phyloP scores from a whole-genome alignment of 37 sponge, comb jelly and placozoan genomes.

The Oopsacas minuta region DNA sequence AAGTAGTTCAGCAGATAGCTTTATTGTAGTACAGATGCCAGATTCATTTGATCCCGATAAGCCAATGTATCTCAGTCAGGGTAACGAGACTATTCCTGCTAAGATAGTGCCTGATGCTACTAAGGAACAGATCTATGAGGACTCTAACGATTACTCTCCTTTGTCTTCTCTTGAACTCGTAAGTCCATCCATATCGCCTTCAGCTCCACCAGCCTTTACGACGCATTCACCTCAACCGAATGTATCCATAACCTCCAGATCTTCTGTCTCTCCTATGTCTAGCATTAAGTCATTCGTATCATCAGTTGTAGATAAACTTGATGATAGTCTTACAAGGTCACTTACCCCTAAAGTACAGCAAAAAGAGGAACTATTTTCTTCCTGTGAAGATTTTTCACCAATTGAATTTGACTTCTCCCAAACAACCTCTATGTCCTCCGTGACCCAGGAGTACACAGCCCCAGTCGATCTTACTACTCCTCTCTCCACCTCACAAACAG shows the following conservation, averaged over 20 bases:
- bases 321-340: neutral
- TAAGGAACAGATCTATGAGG: neutral
- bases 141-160: neutral
- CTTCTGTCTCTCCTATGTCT: constrained; percentile 7
- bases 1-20: neutral
- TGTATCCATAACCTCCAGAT: neutral
- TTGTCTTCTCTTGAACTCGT: neutral
- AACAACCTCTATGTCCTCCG: neutral
- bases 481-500: neutral
- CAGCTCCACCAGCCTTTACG: neutral
- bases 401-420: neutral
- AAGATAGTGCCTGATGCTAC: neutral
- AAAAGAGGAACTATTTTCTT: neutral
- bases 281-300: constrained; percentile 11
- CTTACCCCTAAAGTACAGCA: neutral
- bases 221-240: neutral
- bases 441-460: neutral
- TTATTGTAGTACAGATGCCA: constrained; percentile 9
- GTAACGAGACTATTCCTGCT: neutral
- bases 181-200: neutral
- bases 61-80: neutral
- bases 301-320: neutral
- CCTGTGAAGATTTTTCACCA: neutral
- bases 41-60: neutral
- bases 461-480: neutral